A percentile compares a stretch with the other conserved stretches of the same genome.
Conservation (phyloP, 2,113 vertebrate species). For the Empidonax traillii region DNA sequence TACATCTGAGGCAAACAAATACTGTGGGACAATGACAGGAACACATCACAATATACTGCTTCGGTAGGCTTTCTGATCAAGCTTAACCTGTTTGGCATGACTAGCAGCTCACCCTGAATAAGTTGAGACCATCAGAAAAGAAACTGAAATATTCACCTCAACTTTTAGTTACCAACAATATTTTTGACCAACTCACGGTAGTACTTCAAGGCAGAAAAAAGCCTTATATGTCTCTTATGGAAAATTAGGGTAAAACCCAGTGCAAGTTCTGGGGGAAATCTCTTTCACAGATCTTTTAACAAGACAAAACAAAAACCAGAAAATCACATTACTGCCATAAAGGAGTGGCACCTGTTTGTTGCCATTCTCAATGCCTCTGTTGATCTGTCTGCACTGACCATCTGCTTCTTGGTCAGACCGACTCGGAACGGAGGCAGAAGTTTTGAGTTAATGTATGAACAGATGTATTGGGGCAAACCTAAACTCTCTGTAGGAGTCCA, state of each 20-base stretch:
- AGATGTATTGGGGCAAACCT: background rate
- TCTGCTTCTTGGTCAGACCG: background rate
- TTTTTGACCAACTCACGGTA: background rate
- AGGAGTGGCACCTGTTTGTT: background rate
- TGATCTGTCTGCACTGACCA: fast-evolving
- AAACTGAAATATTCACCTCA: background rate
- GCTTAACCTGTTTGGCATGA: background rate
- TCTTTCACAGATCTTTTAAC: background rate
- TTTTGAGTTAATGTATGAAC: background rate
- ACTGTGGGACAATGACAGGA: background rate
- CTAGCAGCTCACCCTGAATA: background rate
- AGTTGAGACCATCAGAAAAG: background rate
- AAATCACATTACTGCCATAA: background rate
- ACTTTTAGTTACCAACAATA: background rate
- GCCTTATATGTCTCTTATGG: background rate
- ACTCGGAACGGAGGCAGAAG: background rate
- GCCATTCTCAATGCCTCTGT: background rate
- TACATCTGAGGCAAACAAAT: background rate
- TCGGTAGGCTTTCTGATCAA: background rate
- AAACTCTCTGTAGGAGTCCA: background rate
- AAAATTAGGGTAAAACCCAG: background rate
- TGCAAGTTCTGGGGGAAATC: background rate
- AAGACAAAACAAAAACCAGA: too few relatives aligned
- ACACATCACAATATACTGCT: background rate
- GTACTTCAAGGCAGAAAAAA: background rate